Percentiles rank a stretch among this genome's conserved stretches.
These are phyloP conservation scores for Tachystola acroxantha DNA, from an alignment of 2,888 invertebrate species.

Conservation along the genomic window DNA sequence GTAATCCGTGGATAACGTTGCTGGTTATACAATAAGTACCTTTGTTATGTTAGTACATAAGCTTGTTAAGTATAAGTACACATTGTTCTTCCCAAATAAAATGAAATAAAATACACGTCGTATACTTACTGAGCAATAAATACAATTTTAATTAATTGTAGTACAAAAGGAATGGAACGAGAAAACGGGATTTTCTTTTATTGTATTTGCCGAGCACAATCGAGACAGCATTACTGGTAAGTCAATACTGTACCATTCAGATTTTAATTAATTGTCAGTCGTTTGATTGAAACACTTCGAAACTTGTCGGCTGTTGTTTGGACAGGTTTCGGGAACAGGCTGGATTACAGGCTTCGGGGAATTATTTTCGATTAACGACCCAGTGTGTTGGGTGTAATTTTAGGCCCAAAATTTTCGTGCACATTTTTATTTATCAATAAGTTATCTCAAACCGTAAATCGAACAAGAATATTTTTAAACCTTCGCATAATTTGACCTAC, in stretches of 20 bases:
- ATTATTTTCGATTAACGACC: conserved; percentile 12
- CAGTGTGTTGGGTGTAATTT: background rate
- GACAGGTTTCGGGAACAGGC: conserved; percentile 39
- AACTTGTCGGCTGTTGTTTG: conserved; percentile 63
- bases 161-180: background rate
- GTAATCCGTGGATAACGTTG: too few species aligned
- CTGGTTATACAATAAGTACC: too few species aligned
- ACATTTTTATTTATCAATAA: too few species aligned
- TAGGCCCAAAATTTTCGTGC: background rate
- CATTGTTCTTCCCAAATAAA: too few species aligned
- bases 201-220: conserved; percentile 5
- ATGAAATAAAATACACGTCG: too few species aligned
- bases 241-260: conserved; percentile 37
- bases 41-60: too few species aligned
- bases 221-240: conserved; percentile 6
- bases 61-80: too few species aligned
- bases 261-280: conserved; percentile 64
- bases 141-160: conserved; percentile 1
- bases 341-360: conserved; percentile 13
- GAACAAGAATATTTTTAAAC: too few species aligned
- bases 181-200: conserved; percentile 4
- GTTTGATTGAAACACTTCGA: conserved; percentile 58
- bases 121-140: too few species aligned
- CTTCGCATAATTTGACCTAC: too few species aligned
- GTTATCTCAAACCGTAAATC: too few species aligned